A percentile compares a stretch with the other conserved stretches of the same genome.
These are phyloP conservation scores for Cyprinus carpio DNA, from an alignment of 2,113 vertebrate species.

Conservation along the genomic window DNA sequence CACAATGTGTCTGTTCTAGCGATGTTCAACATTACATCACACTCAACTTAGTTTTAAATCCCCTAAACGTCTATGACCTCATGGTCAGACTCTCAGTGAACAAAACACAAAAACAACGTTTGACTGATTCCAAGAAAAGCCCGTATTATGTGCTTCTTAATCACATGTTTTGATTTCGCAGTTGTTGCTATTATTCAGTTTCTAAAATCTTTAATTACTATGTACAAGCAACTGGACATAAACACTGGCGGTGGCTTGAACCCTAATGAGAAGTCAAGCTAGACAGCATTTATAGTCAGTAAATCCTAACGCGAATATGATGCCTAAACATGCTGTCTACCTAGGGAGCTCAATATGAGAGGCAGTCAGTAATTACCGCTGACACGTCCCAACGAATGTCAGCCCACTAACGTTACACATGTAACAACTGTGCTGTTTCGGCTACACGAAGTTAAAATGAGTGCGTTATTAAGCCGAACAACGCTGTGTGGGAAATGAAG, in stretches of 20 bases:
- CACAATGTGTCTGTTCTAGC: background rate
- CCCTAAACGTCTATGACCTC: background rate
- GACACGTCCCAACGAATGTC: background rate
- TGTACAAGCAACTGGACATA: background rate
- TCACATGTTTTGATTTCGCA: background rate
- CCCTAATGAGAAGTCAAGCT: background rate
- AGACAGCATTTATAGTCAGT: background rate
- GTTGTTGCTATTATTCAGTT: background rate
- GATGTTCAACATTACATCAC: background rate
- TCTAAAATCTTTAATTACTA: background rate
- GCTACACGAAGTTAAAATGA: background rate
- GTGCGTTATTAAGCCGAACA: background rate
- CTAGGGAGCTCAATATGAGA: constrained; percentile 8
- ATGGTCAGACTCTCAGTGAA: background rate
- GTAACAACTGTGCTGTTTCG: background rate
- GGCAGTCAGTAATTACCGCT: background rate
- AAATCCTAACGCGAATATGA: background rate
- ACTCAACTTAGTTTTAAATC: background rate
- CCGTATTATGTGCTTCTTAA: background rate
- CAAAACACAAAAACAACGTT: background rate
- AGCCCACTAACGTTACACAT: background rate
- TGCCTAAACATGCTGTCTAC: background rate
- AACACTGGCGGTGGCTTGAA: background rate
- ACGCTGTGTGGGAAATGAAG: background rate
- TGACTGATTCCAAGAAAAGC: background rate